Base-by-base conservation (phyloP, 23 tunicate genomes). In the Trididemnum nubilum region DNA sequence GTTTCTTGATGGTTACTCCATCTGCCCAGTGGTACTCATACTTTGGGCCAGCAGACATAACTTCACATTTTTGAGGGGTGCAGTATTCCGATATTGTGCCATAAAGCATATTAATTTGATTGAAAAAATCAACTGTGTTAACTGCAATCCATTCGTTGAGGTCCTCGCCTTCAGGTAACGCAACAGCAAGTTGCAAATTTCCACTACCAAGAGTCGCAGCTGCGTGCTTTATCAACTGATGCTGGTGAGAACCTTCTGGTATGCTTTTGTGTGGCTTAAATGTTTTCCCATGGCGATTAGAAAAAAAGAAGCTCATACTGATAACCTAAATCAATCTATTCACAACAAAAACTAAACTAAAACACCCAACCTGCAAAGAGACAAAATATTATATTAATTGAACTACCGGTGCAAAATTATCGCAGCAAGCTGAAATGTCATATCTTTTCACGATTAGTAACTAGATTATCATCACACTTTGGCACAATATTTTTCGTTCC, bases 11-110 rank as follows among this genome's bases (percentile, higher is more conserved):
- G 34, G 79, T 88, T 5, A 90, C 91, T n/a, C 98, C 98, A 71
- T 93, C 98, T 24, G 98, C 98, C 98, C 98, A 93, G 72, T 87
- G 93, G 72, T 93, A 93, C 58, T 93, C 98, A 73, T 93, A 93
- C 80, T 93, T 93, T 21, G 98, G 93, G 31, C 98, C 98, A 50
- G 98, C 98, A 0, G 98, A 93, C 98, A 93, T 93, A 5, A 93
- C 97, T 54, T 86, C 83, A 77, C 99, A 95, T 35, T 84, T 83
- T 35, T 83, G 39, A 18, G 96, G 78, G 33, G 92, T 95, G 36
- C 99, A 95, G 34, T 51, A 89, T 61, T 90, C 96, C 3, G 91
- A 76, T 29, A 95, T 86, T 24, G 99, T 86, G 24, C 99, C 99
- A 65, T 95, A 95, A 23, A 95, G 82, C 99, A 95, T 95, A 76